Conservation (phyloP, 64 coral and sea anemone species). For the Dendrophyllia cribrosa region DNA sequence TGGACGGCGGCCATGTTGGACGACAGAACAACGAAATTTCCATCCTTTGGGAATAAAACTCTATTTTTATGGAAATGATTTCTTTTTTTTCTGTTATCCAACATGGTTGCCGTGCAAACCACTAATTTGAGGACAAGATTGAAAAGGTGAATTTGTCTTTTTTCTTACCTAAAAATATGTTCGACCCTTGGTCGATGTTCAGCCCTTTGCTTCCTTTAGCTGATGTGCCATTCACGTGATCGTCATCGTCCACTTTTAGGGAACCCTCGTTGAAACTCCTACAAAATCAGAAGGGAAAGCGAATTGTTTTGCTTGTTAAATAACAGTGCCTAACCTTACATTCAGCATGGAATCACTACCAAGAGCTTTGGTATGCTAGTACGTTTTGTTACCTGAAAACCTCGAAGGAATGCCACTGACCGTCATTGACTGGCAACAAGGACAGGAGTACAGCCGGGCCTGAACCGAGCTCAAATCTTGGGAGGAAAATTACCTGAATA, state of each 20-base stretch:
- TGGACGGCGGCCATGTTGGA: too few species aligned
- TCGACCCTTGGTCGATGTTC: constrained; percentile 24
- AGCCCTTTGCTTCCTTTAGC: constrained; percentile 38
- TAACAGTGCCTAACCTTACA: too few species aligned
- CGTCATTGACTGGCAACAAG: constrained; percentile 39
- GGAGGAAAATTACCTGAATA: neutral
- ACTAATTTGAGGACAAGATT: neutral
- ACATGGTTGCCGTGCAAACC: too few species aligned
- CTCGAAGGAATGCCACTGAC: constrained; percentile 66
- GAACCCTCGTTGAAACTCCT: constrained; percentile 28
- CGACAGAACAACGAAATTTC: too few species aligned
- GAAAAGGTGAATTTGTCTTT: neutral
- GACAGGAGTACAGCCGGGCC: constrained; percentile 55
- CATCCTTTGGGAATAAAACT: too few species aligned
- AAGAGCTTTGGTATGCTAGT: neutral
- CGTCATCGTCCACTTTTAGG: constrained; percentile 23
- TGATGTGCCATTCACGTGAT: constrained; percentile 62
- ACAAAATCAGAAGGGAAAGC: neutral
- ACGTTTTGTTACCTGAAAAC: constrained; percentile 59
- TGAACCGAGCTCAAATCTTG: constrained; percentile 59
- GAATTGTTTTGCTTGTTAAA: too few species aligned
- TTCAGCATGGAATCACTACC: neutral
- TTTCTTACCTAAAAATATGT: constrained; percentile 53
- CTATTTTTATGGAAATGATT: too few species aligned
- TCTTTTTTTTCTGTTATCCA: neutral